phyloP scores from a whole-genome alignment of 2,888 invertebrate species.

The Trichopria drosophilae region DNA sequence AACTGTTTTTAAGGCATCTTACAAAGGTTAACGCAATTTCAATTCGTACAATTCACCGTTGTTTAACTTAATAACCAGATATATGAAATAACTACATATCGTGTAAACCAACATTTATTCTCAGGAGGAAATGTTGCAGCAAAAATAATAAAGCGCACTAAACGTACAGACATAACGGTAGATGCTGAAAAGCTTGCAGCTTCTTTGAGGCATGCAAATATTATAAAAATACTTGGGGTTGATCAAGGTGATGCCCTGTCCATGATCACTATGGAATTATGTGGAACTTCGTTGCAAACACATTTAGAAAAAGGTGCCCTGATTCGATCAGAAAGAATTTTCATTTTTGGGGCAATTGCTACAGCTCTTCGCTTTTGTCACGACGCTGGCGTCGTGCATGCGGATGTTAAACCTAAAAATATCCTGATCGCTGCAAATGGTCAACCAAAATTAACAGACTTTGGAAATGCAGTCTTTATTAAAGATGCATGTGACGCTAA shows the following conservation, averaged over 20 bases:
- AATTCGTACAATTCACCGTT: too few relatives aligned
- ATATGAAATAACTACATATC: not conserved
- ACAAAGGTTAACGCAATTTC: slow-evolving; percentile 49
- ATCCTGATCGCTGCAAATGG: slow-evolving; percentile 57
- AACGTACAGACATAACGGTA: slow-evolving; percentile 45
- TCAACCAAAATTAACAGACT: slow-evolving; percentile 62
- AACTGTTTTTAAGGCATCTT: slow-evolving; percentile 55
- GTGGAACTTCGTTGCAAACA: slow-evolving; percentile 51
- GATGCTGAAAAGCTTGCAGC: slow-evolving; percentile 57
- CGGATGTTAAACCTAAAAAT: slow-evolving; percentile 64
- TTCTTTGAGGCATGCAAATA: slow-evolving; percentile 58
- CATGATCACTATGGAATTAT: slow-evolving; percentile 61
- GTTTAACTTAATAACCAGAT: not conserved
- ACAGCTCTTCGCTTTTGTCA: slow-evolving; percentile 61
- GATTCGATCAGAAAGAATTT: slow-evolving; percentile 38
- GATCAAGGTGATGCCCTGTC: slow-evolving; percentile 54
- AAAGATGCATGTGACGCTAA: slow-evolving; percentile 28
- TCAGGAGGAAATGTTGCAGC: slow-evolving; percentile 58
- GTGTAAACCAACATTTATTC: not conserved
- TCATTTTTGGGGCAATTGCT: slow-evolving; percentile 51
- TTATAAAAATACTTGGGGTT: slow-evolving; percentile 56
- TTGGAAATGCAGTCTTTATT: slow-evolving; percentile 59
- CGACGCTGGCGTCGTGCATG: slow-evolving; percentile 59
- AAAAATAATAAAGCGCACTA: slow-evolving; percentile 56
- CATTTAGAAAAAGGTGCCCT: slow-evolving; percentile 43